Evolutionary conservation across 2,113 vertebrate species (phyloP), one percentile per base, ranked within the genome.

Genomic region (Otolemur garnettii): DNA sequence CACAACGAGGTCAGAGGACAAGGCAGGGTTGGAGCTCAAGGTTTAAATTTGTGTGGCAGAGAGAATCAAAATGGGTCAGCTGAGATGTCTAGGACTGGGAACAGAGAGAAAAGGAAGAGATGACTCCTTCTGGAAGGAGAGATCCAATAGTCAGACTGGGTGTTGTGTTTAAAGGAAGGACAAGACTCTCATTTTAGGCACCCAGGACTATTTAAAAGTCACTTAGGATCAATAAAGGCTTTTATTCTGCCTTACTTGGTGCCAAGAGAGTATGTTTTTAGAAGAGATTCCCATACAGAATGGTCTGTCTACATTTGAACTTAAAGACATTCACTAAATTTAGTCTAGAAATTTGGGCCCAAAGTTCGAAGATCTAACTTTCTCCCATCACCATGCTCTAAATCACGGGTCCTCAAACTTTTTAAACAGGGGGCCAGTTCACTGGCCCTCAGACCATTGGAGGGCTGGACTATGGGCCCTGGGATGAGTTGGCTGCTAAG

Each of bases 81-180:
- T 35, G 69, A 72, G 69, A 72, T 21, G n/a, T 4, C n/a, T 4
- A 11, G 33, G 68, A 38, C 69, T 38, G n/a, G 12, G 30, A 17
- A 19, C 14, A 33, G 64, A 14, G 64, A 30, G 64, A 30, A 66
- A 28, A 30, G 1, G 57, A 59, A 59, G 57, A 28, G 60, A 12
- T 12, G 2, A 33, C 64, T 14, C 26, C 11, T 14, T 14, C 5
- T 35, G 35, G 35, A 12, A 22, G 18, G 69, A 22, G 35, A 38
- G 18, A 22, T 4, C 35, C 8, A 38, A 19, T 3, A 38, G 45
- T 50, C 15, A 13, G 81, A 4, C 30, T 42, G 3, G 15, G 9
- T 5, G 42, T 38, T 15, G n/a, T 1, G 1, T 14, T 68, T 15
- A 3, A 1, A 64, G 57, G 5, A 7, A 2, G 8, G 19, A 28